These are phyloP conservation scores for Orchesellides sinensis DNA, from an alignment of 2,888 invertebrate genomes.

Conservation along the genomic window DNA sequence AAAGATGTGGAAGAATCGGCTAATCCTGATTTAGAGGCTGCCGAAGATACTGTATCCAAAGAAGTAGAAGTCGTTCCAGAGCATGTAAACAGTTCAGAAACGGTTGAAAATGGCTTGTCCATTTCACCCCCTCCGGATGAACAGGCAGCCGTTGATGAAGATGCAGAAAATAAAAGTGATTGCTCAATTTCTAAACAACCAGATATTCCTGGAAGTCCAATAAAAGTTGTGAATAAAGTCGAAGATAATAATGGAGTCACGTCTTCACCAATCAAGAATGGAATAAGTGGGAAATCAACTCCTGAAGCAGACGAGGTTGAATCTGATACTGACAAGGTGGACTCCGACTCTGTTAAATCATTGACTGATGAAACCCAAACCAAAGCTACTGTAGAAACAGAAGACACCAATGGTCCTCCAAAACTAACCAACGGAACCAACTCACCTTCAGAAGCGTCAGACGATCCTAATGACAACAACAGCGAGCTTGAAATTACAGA, in stretches of 20 bases:
- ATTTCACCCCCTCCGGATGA: slow-evolving; percentile 37
- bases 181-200: slow-evolving; percentile 72
- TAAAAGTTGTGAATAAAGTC: slow-evolving; percentile 33
- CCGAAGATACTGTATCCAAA: too few relatives aligned
- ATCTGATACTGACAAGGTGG: background rate
- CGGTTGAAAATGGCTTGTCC: slow-evolving; percentile 35
- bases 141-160: slow-evolving; percentile 36
- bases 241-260: slow-evolving; percentile 54
- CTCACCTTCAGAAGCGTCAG: slow-evolving; percentile 64
- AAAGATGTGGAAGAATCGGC: slow-evolving; percentile 8
- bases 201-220: slow-evolving; percentile 54
- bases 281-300: slow-evolving; percentile 73
- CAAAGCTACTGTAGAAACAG: slow-evolving; percentile 38
- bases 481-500: slow-evolving; percentile 66
- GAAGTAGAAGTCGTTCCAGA: background rate
- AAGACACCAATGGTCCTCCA: slow-evolving; percentile 27
- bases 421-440: slow-evolving; percentile 63
- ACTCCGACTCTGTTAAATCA: background rate
- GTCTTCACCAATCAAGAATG: slow-evolving; percentile 66
- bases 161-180: slow-evolving; percentile 66
- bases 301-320: slow-evolving; percentile 65
- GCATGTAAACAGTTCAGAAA: background rate
- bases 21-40: slow-evolving; percentile 2
- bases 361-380: background rate
- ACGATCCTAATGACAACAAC: slow-evolving; percentile 60